These are phyloP conservation scores for Micromys minutus DNA, from an alignment of 2,113 vertebrate species.

Conservation along the genomic window DNA sequence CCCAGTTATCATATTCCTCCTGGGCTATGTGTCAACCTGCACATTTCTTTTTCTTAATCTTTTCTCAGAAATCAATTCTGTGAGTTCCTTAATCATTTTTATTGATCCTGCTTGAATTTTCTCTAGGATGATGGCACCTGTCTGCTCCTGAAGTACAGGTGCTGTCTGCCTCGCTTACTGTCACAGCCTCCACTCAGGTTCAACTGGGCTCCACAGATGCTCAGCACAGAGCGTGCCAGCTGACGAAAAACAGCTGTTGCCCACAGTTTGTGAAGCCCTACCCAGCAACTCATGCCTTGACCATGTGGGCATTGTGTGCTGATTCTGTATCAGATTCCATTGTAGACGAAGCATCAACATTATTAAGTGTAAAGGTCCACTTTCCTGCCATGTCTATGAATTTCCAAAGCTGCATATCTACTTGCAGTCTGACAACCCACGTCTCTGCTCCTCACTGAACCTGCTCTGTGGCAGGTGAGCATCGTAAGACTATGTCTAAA, in stretches of 20 bases:
- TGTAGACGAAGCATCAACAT: not conserved
- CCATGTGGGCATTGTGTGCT: not conserved
- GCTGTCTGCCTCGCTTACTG: not conserved
- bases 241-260: not conserved
- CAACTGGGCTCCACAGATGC: rapidly evolving
- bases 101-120: constrained; percentile 72
- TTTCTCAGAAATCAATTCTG: constrained; percentile 75
- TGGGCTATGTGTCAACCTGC: constrained; percentile 61
- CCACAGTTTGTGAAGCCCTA: not conserved
- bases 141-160: not conserved
- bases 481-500: not conserved
- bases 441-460: not conserved
- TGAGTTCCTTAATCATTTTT: constrained; percentile 74
- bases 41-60: constrained; percentile 76
- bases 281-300: no score
- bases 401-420: not conserved
- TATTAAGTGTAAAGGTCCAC: not conserved
- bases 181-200: not conserved
- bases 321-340: not conserved
- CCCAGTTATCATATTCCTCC: constrained; percentile 56
- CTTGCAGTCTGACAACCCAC: not conserved
- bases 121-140: constrained; percentile 52
- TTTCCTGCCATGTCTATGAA: not conserved
- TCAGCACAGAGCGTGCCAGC: rapidly evolving
- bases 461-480: not conserved